Base-by-base conservation (phyloP, 2,113 vertebrate genomes). In the Suricata suricatta region DNA sequence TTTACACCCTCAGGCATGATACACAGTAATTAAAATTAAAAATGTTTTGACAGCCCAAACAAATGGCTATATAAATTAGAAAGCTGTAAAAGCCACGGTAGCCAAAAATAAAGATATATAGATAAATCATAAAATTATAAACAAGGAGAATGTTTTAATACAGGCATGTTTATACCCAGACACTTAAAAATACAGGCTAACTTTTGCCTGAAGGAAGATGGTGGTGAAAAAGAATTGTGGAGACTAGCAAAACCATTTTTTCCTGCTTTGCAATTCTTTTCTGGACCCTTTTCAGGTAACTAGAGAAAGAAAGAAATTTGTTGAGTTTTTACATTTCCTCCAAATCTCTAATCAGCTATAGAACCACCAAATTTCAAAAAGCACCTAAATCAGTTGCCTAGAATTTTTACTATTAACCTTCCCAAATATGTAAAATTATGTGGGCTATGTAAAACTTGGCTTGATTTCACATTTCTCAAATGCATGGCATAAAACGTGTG, bases 1-100 rank as follows among this genome's bases (percentile, higher is more conserved):
- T 99, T 99, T 98, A 98, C 90, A 98, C 76, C 98, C 98, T 97
- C 96, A 98, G 98, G 96, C 97, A 98, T 16, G 97, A 98, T 98
- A 98, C 93, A 97, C 71, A 98, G 94, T 98, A 98, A 98, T 98
- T 99, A 99, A 98, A 99, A 98, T 97, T 97, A 98, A 99, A 99
- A 98, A 98, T 98, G 97, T 98, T 98, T 99, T 98, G 98, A 98
- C 98, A 98, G 95, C 87, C 97, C 98, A 98, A 99, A 98, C 93
- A 98, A 99, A 98, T 66, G 90, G 96, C 96, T 98, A 98, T 98
- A 98, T 98, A 98, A 99, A 99, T 98, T 98, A 98, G 95, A 98
- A 98, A 98, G 96, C 89, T 98, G 87, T 98, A 98, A 98, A 98
- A 98, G 64, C 88, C 98, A 92, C 0, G 0, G 38, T 98, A 88